Percentiles rank a stretch among this genome's conserved stretches.
phyloP scores from a whole-genome alignment of 2,113 vertebrate species.

The Furnarius figulus region DNA sequence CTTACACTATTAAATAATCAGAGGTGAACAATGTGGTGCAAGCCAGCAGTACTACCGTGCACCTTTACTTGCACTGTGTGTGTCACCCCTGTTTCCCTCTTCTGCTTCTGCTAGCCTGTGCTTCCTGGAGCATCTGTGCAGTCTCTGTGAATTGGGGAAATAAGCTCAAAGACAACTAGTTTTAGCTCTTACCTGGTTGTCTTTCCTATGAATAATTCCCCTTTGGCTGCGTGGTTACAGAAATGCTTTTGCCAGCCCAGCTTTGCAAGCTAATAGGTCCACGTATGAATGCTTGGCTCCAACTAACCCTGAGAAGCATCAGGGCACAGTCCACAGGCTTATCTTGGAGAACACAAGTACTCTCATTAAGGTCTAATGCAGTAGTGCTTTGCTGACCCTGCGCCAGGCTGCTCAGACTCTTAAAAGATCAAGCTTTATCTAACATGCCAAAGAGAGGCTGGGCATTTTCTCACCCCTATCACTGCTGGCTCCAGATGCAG shows the following conservation, averaged over 20 bases:
- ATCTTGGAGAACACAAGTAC: not conserved
- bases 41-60: not conserved
- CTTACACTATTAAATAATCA: not conserved
- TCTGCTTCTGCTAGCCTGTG: not conserved
- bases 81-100: not conserved
- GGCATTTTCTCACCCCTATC: not conserved
- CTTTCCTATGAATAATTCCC: not conserved
- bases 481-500: not conserved
- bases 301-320: not conserved
- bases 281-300: not conserved
- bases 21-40: not conserved
- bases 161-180: not conserved
- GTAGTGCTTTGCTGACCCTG: not conserved
- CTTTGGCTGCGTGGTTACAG: accelerated
- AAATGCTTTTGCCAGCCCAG: not conserved
- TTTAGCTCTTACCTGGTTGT: not conserved
- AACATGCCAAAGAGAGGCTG: not conserved
- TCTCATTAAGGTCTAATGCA: not conserved
- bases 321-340: not conserved
- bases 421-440: not conserved
- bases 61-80: not conserved
- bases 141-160: not conserved
- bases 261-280: not conserved
- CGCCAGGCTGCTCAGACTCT: not conserved
- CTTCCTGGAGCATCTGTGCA: not conserved